Evolutionary conservation across 2,888 invertebrate species (phyloP), one percentile per base, ranked within the genome.

Genomic region (Hydrotaea cyrtoneurina): DNA sequence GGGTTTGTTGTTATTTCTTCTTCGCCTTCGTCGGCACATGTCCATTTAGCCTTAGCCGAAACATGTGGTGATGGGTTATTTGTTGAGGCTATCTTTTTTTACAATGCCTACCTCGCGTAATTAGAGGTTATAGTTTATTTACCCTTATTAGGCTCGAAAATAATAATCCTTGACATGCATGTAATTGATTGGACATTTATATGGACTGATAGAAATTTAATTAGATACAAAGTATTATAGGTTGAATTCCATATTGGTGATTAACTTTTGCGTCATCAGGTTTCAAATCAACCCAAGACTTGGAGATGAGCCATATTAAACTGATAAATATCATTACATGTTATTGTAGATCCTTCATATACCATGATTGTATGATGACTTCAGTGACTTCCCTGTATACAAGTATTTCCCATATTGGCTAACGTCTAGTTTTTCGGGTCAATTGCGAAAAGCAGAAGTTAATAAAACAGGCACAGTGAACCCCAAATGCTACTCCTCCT

Each of bases 41-140:
- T 13, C 59, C 2, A 2, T 23, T 23, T 23, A 26, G 59, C 11
- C 10, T 19, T 10, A 21, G 57, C n/a, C n/a, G n/a, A n/a, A 39
- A 39, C 31, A 31, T 7, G 31, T 31, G 50, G 15, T 4, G 43
- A 15, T 19, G 23, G n/a, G n/a, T n/a, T 55, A 21, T 55, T 17
- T 11, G 55, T 55, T 31, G 31, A 4, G 31, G n/a, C n/a, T n/a
- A 31, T 31, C 31, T 31, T 8, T 59, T 59, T 59, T 64, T n/a
- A n/a, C n/a, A n/a, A 74, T 78, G 74, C 74, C 75, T 78, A 50
- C 62, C 74, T 78, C 57, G 78, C 53, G 74, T 81, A 84, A 84
- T 84, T 81, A 84, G 39, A 72, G 84, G 80, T 78, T 80, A 57
- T 55, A 80, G 74, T 59, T 78, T 55, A 80, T 78, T 59, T 59